A percentile compares a stretch with the other conserved stretches of the same genome.
These are phyloP conservation scores for Nymphalis polychloros DNA, from an alignment of 2,888 invertebrate species.

Conservation along the genomic window DNA sequence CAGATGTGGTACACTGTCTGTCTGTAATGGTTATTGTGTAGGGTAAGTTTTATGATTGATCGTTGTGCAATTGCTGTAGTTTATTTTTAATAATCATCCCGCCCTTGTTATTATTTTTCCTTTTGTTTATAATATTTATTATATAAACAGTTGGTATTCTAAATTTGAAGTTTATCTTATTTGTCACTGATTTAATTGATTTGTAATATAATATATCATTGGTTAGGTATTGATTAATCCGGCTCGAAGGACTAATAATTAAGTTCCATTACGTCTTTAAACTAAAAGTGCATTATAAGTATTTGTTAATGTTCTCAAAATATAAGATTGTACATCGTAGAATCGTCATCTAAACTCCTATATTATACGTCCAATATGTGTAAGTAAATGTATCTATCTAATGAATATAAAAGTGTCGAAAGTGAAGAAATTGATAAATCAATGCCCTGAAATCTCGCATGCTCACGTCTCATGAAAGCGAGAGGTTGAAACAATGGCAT, in stretches of 20 bases:
- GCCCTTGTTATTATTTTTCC: neutral
- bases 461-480: conserved; percentile 4
- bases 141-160: too few species aligned
- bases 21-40: conserved; percentile 40
- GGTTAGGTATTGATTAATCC: too few species aligned
- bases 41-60: conserved; percentile 35
- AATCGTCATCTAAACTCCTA: too few species aligned
- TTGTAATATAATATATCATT: too few species aligned
- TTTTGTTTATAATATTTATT: neutral
- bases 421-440: neutral
- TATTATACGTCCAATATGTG: neutral
- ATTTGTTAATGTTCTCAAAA: neutral
- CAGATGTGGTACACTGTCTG: conserved; percentile 50
- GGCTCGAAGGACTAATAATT: too few species aligned
- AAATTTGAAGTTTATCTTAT: too few species aligned
- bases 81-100: neutral
- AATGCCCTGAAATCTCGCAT: conserved; percentile 2
- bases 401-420: neutral
- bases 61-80: conserved; percentile 16
- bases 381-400: neutral
- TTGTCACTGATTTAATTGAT: too few species aligned
- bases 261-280: too few species aligned
- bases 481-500: conserved; percentile 8
- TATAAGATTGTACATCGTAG: neutral
- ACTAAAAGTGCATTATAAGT: too few species aligned